Base-by-base conservation (phyloP, 2,797 vertebrate genomes). In the Halcyon chelicuti region DNA sequence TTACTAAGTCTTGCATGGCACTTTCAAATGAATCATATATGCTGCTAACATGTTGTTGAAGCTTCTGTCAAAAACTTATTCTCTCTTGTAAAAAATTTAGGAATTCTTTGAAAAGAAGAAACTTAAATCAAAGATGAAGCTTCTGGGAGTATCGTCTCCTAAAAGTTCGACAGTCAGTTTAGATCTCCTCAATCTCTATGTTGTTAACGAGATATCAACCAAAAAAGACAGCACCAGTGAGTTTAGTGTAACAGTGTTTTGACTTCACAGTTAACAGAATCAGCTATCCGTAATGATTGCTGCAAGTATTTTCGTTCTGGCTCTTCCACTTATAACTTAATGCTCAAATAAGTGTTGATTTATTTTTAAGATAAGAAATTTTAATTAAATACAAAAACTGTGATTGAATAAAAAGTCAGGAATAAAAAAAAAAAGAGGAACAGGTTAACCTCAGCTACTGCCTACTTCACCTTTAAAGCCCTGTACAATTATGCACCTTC, bases 151-250 rank as follows among this genome's bases (percentile, higher is more conserved):
- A 86, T 95, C 97, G 23, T 96, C 98, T 58, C 94, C 74, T 85
- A 95, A 79, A 92, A 94, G 83, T 31, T 96, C 97, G 39, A 74
- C 96, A 35, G 97, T 96, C 42, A 99, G 98, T 94, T 98, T 99
- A 98, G 99, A 99, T 95, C 98, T 99, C 65, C 96, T 99, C 77
- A 99, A 98, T 39, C 90, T 99, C 1, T 99, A 99, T 90, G 98
- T 99, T 70, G 99, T 99, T 93, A 99, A 99, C 96, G 99, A 99
- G 97, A 99, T 99, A 88, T 98, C 99, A 51, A 92, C 97, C 74
- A 99, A 98, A 93, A 99, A 99, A 95, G 96, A 98, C 35, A 96
- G 55, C 46, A 88, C 85, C 44, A 98, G 99, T 99, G 97, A 98
- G 98, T 92, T 90, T 40, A 68, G 39, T 33, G 23, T 77, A 65